A percentile compares a stretch with the other conserved stretches of the same genome.
These are phyloP conservation scores for Brachionus manjavacas DNA, from an alignment of 1,140 invertebrate genomes.

Conservation along the genomic window DNA sequence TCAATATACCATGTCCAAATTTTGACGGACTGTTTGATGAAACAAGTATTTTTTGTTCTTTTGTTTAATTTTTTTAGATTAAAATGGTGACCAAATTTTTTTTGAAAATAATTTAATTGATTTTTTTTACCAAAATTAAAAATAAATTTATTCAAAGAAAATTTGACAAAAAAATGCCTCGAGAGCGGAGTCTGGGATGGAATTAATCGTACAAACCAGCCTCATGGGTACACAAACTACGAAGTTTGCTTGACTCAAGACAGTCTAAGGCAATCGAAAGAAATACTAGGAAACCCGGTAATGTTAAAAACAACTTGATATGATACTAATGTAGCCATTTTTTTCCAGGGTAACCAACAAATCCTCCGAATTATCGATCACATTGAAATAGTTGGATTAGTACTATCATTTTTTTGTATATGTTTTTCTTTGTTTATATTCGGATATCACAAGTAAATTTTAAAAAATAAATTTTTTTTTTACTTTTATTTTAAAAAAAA, in stretches of 20 bases:
- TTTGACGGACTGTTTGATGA: slow-evolving; percentile 22
- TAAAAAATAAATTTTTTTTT: background rate
- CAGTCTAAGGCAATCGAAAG: background rate
- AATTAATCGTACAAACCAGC: background rate
- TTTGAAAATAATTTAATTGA: too few relatives aligned
- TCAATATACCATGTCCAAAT: slow-evolving; percentile 17
- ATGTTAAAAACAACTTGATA: background rate
- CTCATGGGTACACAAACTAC: slow-evolving; percentile 11
- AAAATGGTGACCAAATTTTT: too few relatives aligned
- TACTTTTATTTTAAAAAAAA: background rate
- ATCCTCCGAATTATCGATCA: slow-evolving; percentile 8
- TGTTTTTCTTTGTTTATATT: slow-evolving; percentile 37
- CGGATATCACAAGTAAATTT: slow-evolving; percentile 36
- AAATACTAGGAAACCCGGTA: background rate
- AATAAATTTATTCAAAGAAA: slow-evolving; percentile 8
- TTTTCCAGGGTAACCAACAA: background rate
- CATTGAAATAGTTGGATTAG: slow-evolving; percentile 27
- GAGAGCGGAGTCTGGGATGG: slow-evolving; percentile 21
- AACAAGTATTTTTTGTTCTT: background rate
- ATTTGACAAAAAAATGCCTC: background rate
- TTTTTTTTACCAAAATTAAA: background rate
- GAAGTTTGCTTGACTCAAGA: slow-evolving; percentile 4
- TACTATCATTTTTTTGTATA: slow-evolving; percentile 30
- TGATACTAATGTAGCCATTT: background rate
- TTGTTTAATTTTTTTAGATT: background rate